Base-by-base conservation (phyloP, 2,113 vertebrate genomes). In the Pontoporia blainvillei region DNA sequence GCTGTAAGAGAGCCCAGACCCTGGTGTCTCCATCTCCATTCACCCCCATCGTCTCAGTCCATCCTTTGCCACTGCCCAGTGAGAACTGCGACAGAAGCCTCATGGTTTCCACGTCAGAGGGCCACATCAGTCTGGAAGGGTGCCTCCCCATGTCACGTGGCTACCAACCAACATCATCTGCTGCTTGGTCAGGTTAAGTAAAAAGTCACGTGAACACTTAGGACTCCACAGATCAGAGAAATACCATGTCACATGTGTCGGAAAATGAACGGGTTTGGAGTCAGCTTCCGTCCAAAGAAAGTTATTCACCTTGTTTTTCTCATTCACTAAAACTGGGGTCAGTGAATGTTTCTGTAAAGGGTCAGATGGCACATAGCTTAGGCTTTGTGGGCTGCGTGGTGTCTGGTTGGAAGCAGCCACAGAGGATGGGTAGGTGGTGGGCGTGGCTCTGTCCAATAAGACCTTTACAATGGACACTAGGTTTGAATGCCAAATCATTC, bases 241-340 rank as follows among this genome's bases (percentile, higher is more conserved):
- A 36, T 12, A n/a, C 2, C 7, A 12, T 0, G 1, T 12, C 6
- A 1, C 1, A 13, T 0, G 46, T 4, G 29, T 12, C 6, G 4
- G 0, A 21, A 8, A 17, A 54, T 67, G 34, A 36, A 25, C 2
- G 15, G 25, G 20, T 1, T 17, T 25, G 6, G n/a, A 49, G 10
- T 49, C 61, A 41, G 36, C 1, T 2, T 4, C 10, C 52, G 14
- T 5, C 8, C 3, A 0, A n/a, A 5, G 29, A 46, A 29, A 17
- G 8, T 4, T 3, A 5, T 7, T 0, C 8, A 14, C 29, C 52
- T 54, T 39, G 64, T 8, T 29, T 25, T 61, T 61, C 20, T 25
- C 36, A 7, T 6, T 21, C 27, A 15, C 31, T 8, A 3, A 59
- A 27, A 3, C 6, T 13, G 18, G 20, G 1, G 13, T 34, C 8